Evolutionary conservation across 2,888 invertebrate species (phyloP), one percentile per base, ranked within the genome.

Genomic region (Adineta ricciae): DNA sequence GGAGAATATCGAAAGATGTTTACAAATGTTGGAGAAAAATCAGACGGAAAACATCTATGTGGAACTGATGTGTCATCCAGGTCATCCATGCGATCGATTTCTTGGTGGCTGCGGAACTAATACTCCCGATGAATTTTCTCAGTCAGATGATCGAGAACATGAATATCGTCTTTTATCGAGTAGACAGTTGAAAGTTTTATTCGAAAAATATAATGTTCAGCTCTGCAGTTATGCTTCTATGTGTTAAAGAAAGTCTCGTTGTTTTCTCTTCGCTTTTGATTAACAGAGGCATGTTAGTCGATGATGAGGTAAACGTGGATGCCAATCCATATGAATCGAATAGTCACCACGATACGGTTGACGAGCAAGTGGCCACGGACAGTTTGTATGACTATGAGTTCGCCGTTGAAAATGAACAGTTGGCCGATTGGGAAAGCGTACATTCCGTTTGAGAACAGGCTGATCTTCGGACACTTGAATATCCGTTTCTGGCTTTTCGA

Each of bases 11-110:
- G 41, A 87, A 9, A 87, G 87, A 36, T 84, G 87, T 83, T 86
- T 89, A 27, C 86, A 87, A 54, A 52, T 84, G 14, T 87, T 87
- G 82, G 54, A 64, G 52, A 64, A n/a, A 49, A 41, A 27, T 24
- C 19, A 16, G 7, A 82, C 8, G 7, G 9, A n/a, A n/a, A 27
- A 52, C 54, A 46, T 36, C 11, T 86, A 86, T 9, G 88, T 88
- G 86, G 90, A 90, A 84, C 87, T 89, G 32, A 90, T 90, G 90
- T 88, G 88, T 49, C 90, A 90, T 86, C 90, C 90, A 84, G 90
- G 90, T 21, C 88, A 89, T 84, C 87, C 86, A 14, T 88, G 88
- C n/a, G 83, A 84, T 27, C 38, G 83, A 21, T 86, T 86, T 4
- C 83, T 84, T 36, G 87, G 86, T 32, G 89, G 88, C 8, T 90